phyloP scores from a whole-genome alignment of 2,113 vertebrate genomes.

The Tachycineta bicolor region DNA sequence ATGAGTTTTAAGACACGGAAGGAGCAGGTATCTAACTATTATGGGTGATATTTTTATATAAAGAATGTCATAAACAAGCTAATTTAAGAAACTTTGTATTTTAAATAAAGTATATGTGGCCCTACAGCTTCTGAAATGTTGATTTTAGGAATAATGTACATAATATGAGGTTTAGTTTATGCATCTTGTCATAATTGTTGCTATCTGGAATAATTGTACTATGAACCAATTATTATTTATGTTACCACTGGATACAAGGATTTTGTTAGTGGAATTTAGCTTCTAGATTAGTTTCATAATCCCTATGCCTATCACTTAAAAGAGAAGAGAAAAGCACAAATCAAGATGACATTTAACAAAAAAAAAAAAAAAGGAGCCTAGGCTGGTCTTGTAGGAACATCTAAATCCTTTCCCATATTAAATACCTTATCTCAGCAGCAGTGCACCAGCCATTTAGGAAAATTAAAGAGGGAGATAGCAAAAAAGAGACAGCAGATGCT shows the following conservation, averaged over 20 bases:
- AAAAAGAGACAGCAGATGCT: constrained; percentile 68
- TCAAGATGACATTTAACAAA: constrained; percentile 82
- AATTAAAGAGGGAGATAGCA: constrained; percentile 79
- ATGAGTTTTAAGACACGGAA: background rate
- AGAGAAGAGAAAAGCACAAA: constrained; percentile 70
- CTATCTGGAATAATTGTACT: background rate
- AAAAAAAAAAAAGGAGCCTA: constrained; percentile 42
- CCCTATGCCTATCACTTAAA: constrained; percentile 74
- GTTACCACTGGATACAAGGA: constrained; percentile 49
- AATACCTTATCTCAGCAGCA: constrained; percentile 76
- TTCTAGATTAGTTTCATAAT: constrained; percentile 74
- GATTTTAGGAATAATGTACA: background rate
- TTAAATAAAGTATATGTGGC: background rate
- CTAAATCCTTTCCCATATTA: constrained; percentile 82
- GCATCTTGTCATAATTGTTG: background rate
- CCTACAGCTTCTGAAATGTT: background rate
- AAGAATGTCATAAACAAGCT: background rate
- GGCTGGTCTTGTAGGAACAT: constrained; percentile 73
- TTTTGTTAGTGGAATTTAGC: constrained; percentile 76
- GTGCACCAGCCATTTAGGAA: constrained; percentile 79
- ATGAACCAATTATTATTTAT: constrained; percentile 45
- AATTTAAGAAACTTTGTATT: background rate
- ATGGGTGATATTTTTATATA: background rate
- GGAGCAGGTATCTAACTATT: background rate
- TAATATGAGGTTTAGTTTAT: background rate